Conservation (phyloP, 2,888 invertebrate genomes). For the Andrena dorsata region DNA sequence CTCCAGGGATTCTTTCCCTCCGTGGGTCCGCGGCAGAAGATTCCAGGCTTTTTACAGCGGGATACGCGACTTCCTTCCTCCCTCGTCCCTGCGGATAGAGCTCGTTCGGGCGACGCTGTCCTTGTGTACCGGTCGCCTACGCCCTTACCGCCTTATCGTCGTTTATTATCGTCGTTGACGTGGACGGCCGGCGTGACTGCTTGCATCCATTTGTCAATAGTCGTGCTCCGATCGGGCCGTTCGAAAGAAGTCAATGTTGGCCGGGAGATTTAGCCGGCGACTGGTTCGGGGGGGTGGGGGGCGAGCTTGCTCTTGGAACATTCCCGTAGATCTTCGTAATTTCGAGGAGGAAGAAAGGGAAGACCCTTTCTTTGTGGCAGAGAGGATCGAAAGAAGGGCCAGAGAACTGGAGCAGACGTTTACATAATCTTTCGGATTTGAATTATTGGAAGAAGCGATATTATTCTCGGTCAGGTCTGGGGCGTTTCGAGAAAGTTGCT, state of each 20-base stretch:
- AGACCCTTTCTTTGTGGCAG: neutral
- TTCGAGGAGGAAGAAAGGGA: neutral
- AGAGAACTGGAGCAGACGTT: too few relatives aligned
- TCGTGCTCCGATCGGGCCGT: neutral
- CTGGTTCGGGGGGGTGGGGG: neutral
- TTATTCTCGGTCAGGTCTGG: neutral
- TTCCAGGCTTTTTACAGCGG: constrained; percentile 72
- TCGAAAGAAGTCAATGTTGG: neutral
- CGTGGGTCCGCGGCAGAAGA: constrained; percentile 57
- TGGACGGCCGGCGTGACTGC: neutral
- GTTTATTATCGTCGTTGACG: constrained; percentile 40
- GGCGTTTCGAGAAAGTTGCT: neutral
- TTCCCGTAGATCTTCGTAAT: neutral
- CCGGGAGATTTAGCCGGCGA: neutral
- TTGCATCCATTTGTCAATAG: constrained; percentile 40
- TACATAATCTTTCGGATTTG: too few relatives aligned
- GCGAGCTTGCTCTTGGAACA: neutral
- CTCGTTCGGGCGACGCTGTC: neutral
- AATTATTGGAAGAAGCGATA: neutral
- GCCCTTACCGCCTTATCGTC: constrained; percentile 40
- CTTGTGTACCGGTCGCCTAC: constrained; percentile 34
- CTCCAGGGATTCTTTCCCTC: constrained; percentile 28
- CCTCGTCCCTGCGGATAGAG: neutral
- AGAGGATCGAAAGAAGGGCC: too few relatives aligned
- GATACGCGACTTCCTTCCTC: constrained; percentile 18